These are phyloP conservation scores for Drosophila vallismaia DNA, from an alignment of 2,888 invertebrate genomes.

Conservation along the genomic window DNA sequence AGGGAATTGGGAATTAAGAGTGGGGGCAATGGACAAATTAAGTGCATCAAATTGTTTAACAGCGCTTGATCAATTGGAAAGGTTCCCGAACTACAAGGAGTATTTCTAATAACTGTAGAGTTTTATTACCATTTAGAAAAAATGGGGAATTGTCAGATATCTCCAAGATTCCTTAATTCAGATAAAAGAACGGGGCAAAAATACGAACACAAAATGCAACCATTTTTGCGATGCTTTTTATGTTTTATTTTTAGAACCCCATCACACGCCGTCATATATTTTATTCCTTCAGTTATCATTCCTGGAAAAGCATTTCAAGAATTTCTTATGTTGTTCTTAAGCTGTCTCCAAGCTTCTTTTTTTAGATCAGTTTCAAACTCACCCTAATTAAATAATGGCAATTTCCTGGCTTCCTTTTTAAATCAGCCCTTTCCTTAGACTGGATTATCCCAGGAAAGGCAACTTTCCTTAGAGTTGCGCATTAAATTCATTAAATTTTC, in stretches of 20 bases:
- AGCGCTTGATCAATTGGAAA: slow-evolving; percentile 46
- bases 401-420: slow-evolving; percentile 10
- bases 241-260: slow-evolving; percentile 27
- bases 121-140: not conserved
- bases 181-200: no score
- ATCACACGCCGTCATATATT: not conserved
- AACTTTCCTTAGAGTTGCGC: slow-evolving; percentile 32
- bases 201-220: no score
- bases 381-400: slow-evolving; percentile 36
- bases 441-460: slow-evolving; percentile 14
- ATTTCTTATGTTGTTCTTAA: not conserved
- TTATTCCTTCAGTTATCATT: slow-evolving; percentile 10
- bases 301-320: slow-evolving; percentile 9
- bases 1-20: slow-evolving; percentile 29
- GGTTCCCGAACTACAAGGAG: not conserved
- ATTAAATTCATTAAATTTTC: slow-evolving; percentile 78
- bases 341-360: slow-evolving; percentile 27
- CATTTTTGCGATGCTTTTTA: not conserved
- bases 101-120: not conserved
- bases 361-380: slow-evolving; percentile 15
- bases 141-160: not conserved
- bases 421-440: slow-evolving; percentile 28
- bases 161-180: no score
- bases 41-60: slow-evolving; percentile 61
- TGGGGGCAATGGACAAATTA: slow-evolving; percentile 43